A percentile compares a stretch with the other conserved stretches of the same genome.
Conservation (phyloP, 1,140 invertebrate genomes). For the Zaprionus africanus region DNA sequence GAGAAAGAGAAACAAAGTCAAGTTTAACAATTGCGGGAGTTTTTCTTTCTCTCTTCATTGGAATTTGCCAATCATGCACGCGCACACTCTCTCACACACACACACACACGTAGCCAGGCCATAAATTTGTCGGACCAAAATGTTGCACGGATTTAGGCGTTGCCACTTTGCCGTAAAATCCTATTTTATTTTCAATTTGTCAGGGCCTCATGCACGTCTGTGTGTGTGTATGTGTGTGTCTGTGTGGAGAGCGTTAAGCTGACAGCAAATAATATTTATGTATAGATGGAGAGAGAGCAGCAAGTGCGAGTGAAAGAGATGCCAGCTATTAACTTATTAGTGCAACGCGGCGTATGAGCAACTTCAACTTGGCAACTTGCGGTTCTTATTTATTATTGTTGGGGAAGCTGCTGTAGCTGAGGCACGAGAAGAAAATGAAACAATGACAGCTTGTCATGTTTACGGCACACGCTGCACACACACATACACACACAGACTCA, state of each 20-base stretch:
- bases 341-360: slow-evolving; percentile 72
- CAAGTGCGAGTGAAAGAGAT: neutral
- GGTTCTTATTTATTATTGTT: slow-evolving; percentile 10
- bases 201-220: slow-evolving; percentile 30
- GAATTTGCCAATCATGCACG: slow-evolving; percentile 11
- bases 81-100: neutral
- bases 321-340: slow-evolving; percentile 75
- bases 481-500: slow-evolving; percentile 38
- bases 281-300: slow-evolving; percentile 13
- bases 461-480: slow-evolving; percentile 46
- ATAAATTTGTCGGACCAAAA: slow-evolving; percentile 42
- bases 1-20: slow-evolving; percentile 7
- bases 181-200: slow-evolving; percentile 81
- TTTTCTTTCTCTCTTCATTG: neutral
- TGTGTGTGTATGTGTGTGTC: slow-evolving; percentile 8
- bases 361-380: slow-evolving; percentile 41
- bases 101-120: slow-evolving; percentile 25
- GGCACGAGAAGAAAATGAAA: slow-evolving; percentile 49
- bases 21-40: slow-evolving; percentile 22
- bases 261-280: slow-evolving; percentile 41
- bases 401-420: neutral
- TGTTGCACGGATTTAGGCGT: slow-evolving; percentile 48
- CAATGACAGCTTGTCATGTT: slow-evolving; percentile 76
- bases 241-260: slow-evolving; percentile 40
- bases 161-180: slow-evolving; percentile 69